Evolutionary conservation across 53 echinoderm and acorn worm species (phyloP), one percentile per base, ranked within the genome.

Genomic region (Mesocentrotus franciscanus): DNA sequence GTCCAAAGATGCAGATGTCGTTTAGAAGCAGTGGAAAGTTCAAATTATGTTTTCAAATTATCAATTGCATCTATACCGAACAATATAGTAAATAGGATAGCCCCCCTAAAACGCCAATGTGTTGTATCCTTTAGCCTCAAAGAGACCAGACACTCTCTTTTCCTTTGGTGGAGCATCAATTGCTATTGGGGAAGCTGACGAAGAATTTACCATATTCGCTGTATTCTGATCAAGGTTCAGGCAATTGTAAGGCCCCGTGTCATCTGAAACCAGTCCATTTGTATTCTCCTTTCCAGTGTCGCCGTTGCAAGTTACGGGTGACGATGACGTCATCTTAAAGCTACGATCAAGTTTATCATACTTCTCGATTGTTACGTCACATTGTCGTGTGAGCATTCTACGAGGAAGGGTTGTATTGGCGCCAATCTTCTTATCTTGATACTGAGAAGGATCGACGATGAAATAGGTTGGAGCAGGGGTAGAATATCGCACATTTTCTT

Each of bases 111-210:
- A 85, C 15, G 58, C 60, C 27, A 90, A 30, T 12, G 32, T 32
- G 17, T 90, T 90, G 11, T 90, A 90, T 90, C 90, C 90, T 90
- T 90, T 90, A 14, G 13, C 90, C 32, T 90, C 90, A 58, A 60
- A 58, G 29, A 90, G n/a, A 90, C 60, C 29, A 29, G 90, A 90
- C 29, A 29, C 59, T 59, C 59, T 59, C 60, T 90, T 60, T 90
- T 60, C 60, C 18, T 59, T 60, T 42, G 39, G 17, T 79, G 36
- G 22, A 22, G 33, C 17, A 39, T 81, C 18, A 42, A 18, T 49
- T 49, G 49, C 81, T 20, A 42, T 42, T 8, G 42, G 20, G 22
- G 81, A 39, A 8, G 42, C 42, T 36, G 81, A 27, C 32, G 74
- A 74, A 11, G 74, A 81, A 0, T 36, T 18, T 39, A 15, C 36